A percentile compares a stretch with the other conserved stretches of the same genome.
Evolutionary conservation across 2,888 invertebrate species (phyloP).

Genomic region (Auanema sp.): DNA sequence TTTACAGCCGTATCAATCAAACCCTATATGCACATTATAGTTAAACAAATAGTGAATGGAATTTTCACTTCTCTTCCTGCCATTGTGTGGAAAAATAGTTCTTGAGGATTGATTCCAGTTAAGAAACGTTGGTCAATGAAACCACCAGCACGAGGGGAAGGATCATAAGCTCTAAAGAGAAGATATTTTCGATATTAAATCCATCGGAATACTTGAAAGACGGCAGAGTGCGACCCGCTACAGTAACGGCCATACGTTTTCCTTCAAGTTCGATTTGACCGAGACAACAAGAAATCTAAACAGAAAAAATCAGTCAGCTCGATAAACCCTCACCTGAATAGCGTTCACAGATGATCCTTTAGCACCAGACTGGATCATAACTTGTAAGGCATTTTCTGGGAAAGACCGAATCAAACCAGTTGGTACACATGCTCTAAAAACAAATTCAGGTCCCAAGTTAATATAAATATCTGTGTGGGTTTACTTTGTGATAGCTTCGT

Average conservation of each 20-base stretch:
- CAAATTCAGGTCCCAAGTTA: neutral
- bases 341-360: slow-evolving; percentile 85
- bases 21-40: slow-evolving; percentile 71
- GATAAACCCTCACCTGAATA: slow-evolving; percentile 44
- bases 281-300: slow-evolving; percentile 87
- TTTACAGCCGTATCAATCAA: slow-evolving; percentile 99
- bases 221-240: slow-evolving; percentile 84
- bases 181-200: neutral
- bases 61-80: slow-evolving; percentile 86
- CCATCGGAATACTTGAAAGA: slow-evolving; percentile 72
- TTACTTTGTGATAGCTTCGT: slow-evolving; percentile 85
- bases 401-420: slow-evolving; percentile 82
- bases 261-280: slow-evolving; percentile 99
- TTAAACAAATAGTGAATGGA: slow-evolving; percentile 6
- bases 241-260: slow-evolving; percentile 81
- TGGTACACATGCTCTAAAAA: slow-evolving; percentile 76
- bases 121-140: slow-evolving; percentile 94
- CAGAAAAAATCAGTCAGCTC: slow-evolving; percentile 72
- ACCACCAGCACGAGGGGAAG: slow-evolving; percentile 72
- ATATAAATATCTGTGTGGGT: slow-evolving; percentile 5
- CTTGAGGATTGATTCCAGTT: slow-evolving; percentile 96
- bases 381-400: slow-evolving; percentile 91
- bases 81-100: slow-evolving; percentile 99
- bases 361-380: slow-evolving; percentile 97
- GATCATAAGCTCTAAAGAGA: slow-evolving; percentile 46